Percentiles rank a stretch among this genome's conserved stretches.
Conservation (phyloP, 2,888 invertebrate species). For the Cinara cedri region DNA sequence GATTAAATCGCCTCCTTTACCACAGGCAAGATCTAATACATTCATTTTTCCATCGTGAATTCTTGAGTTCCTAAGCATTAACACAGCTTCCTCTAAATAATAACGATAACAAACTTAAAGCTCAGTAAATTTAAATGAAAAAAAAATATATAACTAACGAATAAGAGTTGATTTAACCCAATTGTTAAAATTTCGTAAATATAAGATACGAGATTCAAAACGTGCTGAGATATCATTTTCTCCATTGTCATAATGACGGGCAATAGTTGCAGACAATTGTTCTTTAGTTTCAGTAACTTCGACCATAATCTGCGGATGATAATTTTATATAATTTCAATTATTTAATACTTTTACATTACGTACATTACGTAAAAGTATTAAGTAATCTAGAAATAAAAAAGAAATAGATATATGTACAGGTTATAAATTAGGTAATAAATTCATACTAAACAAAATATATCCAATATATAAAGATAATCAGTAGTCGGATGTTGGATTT, state of each 20-base stretch:
- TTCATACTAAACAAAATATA: no score
- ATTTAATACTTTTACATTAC: no score
- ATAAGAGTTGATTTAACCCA: constrained; percentile 98
- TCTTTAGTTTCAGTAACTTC: constrained; percentile 4
- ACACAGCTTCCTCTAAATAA: constrained; percentile 20
- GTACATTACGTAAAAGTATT: not conserved
- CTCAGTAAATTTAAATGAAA: not conserved
- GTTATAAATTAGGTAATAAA: no score
- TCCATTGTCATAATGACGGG: constrained; percentile 90
- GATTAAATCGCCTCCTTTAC: constrained; percentile 97
- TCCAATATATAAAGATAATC: no score
- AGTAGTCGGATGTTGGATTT: no score
- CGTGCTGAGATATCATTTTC: constrained; percentile 82
- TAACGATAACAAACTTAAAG: not conserved
- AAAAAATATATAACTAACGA: constrained; percentile 66
- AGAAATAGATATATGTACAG: no score
- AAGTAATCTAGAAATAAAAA: no score
- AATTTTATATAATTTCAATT: no score
- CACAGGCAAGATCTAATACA: constrained; percentile 94
- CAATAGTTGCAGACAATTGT: constrained; percentile 60
- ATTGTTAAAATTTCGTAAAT: constrained; percentile 96
- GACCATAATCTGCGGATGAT: not conserved
- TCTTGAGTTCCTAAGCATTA: constrained; percentile 70
- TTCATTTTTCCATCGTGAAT: constrained; percentile 72
- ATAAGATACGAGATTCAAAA: constrained; percentile 87